Percentiles rank a stretch among this genome's conserved stretches.
These are phyloP conservation scores for Caligus rogercresseyi DNA, from an alignment of 1,140 invertebrate species.

Conservation along the genomic window DNA sequence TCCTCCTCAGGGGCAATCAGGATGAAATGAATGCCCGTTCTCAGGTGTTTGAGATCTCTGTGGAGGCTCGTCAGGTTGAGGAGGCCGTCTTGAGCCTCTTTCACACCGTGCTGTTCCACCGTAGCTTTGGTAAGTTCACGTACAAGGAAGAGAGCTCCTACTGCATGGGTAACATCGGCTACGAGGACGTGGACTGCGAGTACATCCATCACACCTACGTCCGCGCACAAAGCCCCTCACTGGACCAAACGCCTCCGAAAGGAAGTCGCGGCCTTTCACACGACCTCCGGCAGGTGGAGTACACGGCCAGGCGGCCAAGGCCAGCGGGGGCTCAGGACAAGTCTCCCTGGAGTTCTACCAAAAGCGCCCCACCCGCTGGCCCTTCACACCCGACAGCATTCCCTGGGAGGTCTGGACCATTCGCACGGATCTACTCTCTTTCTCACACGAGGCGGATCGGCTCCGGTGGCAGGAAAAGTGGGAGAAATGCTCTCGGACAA, in stretches of 20 bases:
- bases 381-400: constrained; percentile 66
- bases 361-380: constrained; percentile 68
- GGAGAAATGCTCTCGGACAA: constrained; percentile 80
- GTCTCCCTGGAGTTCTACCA: constrained; percentile 91
- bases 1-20: too few species aligned
- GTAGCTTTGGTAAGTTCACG: constrained; percentile 79
- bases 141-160: constrained; percentile 85
- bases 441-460: constrained; percentile 65
- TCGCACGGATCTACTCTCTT: constrained; percentile 61
- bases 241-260: constrained; percentile 5
- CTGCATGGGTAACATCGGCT: constrained; percentile 80
- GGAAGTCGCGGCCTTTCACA: constrained; percentile 15
- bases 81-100: constrained; percentile 85
- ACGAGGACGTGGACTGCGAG: constrained; percentile 88
- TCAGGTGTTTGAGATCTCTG: constrained; percentile 62
- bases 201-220: constrained; percentile 45
- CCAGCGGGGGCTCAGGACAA: constrained; percentile 41
- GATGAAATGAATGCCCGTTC: constrained; percentile 71
- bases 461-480: constrained; percentile 66
- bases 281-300: constrained; percentile 3
- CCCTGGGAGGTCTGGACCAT: constrained; percentile 97
- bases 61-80: constrained; percentile 82
- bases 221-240: not conserved
- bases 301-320: constrained; percentile 41
- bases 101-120: constrained; percentile 83